These are phyloP conservation scores for Syngnathoides biaculeatus DNA, from an alignment of 2,113 vertebrate genomes.

Conservation along the genomic window DNA sequence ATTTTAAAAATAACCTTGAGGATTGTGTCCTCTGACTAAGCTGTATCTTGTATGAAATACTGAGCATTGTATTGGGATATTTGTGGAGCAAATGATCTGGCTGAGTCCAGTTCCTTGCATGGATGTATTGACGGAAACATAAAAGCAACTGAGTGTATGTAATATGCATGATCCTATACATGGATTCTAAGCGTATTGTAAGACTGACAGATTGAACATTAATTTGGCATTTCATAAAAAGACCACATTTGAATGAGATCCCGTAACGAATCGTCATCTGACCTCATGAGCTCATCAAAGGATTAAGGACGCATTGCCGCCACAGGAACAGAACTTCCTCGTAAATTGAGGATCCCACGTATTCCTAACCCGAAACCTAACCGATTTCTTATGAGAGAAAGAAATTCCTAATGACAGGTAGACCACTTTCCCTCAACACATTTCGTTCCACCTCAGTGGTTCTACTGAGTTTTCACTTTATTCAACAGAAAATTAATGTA, in stretches of 20 bases:
- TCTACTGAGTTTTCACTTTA: neutral
- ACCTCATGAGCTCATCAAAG: neutral
- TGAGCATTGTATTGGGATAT: constrained; percentile 10
- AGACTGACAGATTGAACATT: neutral
- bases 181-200: neutral
- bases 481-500: neutral
- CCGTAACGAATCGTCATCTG: neutral
- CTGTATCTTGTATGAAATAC: constrained; percentile 37
- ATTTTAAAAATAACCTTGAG: constrained; percentile 15
- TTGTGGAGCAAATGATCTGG: constrained; percentile 14
- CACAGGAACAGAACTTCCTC: no score
- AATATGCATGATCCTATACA: constrained; percentile 42
- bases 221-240: constrained; percentile 1
- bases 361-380: neutral
- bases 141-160: constrained; percentile 24
- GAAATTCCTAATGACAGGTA: neutral
- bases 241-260: neutral
- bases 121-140: constrained; percentile 32
- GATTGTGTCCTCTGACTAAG: constrained; percentile 4
- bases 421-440: neutral
- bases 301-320: neutral
- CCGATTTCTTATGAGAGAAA: neutral
- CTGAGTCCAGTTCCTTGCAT: constrained; percentile 21
- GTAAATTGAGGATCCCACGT: no score
- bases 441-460: neutral